Base-by-base conservation (phyloP, 2,113 vertebrate species). In the Tachycineta bicolor region DNA sequence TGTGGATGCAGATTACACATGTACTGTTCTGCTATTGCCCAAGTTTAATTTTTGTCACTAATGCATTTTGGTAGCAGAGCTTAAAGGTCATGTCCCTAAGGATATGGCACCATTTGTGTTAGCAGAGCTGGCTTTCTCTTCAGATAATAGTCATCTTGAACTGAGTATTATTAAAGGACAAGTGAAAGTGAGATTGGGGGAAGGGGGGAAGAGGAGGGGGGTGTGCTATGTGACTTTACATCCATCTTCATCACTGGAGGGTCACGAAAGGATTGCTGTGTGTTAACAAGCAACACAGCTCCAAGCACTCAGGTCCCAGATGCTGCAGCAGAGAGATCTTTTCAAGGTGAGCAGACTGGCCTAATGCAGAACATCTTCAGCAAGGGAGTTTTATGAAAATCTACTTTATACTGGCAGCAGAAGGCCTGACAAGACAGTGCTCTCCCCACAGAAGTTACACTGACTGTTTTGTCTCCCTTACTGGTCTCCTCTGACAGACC, bases 271-370 rank as follows among this genome's bases (percentile, higher is more conserved):
- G 77, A 91, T 74, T 55, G 82, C 80, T 71, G 77, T 56, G 83
- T 60, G 78, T 87, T 93, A 91, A 90, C 88, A 94, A 91, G 91
- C 80, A 81, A 52, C 68, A 59, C 56, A 52, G 92, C 83, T 92
- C 79, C 43, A 6, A 60, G 92, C 67, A 33, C 55, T 58, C 2
- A 0, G 69, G 90, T 89, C 92, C 87, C 78, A 65, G 59, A 28
- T 0, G 14, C 82, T 74, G 85, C 50, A 44, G 80, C 71, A 69
- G 34, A 60, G 79, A 47, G 49, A 84, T 50, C 80, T 95, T 95
- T 94, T 89, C 96, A 97, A 96, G 97, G 95, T 94, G 94, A 97
- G 88, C 55, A 60, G 44, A 31, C 50, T 64, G 62, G 55, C 65
- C 75, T 92, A 73, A 93, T 4, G 7, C 29, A 80, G 68, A 90